Base-by-base conservation (phyloP, 2,113 vertebrate species). In the Rhinichthys klamathensis region DNA sequence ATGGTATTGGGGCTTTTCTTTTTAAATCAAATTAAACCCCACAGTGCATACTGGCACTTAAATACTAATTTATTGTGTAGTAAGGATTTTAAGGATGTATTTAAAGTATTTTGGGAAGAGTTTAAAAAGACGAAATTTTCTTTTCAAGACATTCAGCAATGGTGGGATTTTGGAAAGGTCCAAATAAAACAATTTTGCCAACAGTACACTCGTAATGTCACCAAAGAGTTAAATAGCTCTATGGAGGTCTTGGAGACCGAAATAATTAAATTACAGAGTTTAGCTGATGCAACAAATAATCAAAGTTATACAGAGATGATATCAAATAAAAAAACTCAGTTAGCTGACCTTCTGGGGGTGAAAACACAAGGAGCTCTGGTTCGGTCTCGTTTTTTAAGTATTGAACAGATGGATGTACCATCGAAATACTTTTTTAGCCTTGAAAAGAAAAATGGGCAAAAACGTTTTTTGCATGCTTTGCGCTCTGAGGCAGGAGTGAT, bases 291-390 rank as follows among this genome's bases (percentile, higher is more conserved):
- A 8, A 30, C 23, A 9, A 18, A 2, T 18, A 18, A 18, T 49
- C 44, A 51, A 44, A 49, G 49, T 30, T 51, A 16, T 1, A 8
- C 44, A 49, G 12, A 27, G 6, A 8, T 46, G 23, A 49, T 74
- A 3, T 49, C 41, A 49, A 27, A 49, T 3, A 51, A 8, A 7
- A 75, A 75, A 30, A 16, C 44, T 4, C n/a, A 51, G 7, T 1
- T 51, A 51, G 44, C n/a, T 16, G 72, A 75, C 2, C 44, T 75
- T 7, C 44, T 51, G 27, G 49, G 11, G n/a, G 15, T 67, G 3
- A 87, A 70, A 69, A 54, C 73, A 60, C 72, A 83, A 81, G 11
- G 61, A 32, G n/a, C 32, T 15, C 49, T 83, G 35, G 23, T 83
- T 4, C 23, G 32, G 7, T 86, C 30, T 18, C 6, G 7, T 3